phyloP scores from a whole-genome alignment of 2,888 invertebrate genomes.

The Eutolmus rufibarbis region DNA sequence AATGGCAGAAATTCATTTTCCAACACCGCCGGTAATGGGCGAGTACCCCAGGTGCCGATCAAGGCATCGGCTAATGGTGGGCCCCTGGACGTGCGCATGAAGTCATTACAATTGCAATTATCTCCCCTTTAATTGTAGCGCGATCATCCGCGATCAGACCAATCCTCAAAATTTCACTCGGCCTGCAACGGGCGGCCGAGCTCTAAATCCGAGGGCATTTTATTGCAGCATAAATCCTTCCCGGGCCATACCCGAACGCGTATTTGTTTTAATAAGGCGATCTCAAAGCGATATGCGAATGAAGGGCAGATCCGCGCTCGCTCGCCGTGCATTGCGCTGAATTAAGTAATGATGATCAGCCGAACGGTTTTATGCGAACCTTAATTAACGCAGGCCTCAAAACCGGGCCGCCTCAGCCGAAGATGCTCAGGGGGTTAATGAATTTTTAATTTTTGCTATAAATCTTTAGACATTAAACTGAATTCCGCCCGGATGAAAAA shows the following conservation, averaged over 20 bases:
- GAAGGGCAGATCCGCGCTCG: neutral
- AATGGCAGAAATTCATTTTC: conserved; percentile 6
- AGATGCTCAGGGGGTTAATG: neutral
- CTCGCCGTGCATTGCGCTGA: neutral
- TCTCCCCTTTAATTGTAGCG: conserved; percentile 41
- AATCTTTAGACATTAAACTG: neutral
- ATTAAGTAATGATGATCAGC: conserved; percentile 25
- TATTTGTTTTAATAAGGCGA: conserved; percentile 12
- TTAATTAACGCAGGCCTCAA: neutral
- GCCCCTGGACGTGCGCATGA: conserved; percentile 38
- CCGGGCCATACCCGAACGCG: neutral
- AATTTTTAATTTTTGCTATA: conserved; percentile 23
- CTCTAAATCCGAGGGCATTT: neutral
- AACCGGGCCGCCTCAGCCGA: neutral
- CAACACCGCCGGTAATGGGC: neutral
- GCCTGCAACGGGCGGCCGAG: neutral
- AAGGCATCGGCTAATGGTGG: neutral
- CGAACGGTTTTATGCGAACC: conserved; percentile 6
- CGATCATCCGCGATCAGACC: neutral
- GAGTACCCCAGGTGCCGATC: conserved; percentile 5
- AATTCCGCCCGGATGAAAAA: conserved; percentile 12
- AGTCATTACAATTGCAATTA: conserved; percentile 44
- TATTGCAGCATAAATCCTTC: neutral
- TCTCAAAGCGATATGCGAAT: neutral
- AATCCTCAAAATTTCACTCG: neutral